A percentile compares a stretch with the other conserved stretches of the same genome.
Evolutionary conservation across 2,888 invertebrate species (phyloP).

Genomic region (Malthinus seriepunctatus): DNA sequence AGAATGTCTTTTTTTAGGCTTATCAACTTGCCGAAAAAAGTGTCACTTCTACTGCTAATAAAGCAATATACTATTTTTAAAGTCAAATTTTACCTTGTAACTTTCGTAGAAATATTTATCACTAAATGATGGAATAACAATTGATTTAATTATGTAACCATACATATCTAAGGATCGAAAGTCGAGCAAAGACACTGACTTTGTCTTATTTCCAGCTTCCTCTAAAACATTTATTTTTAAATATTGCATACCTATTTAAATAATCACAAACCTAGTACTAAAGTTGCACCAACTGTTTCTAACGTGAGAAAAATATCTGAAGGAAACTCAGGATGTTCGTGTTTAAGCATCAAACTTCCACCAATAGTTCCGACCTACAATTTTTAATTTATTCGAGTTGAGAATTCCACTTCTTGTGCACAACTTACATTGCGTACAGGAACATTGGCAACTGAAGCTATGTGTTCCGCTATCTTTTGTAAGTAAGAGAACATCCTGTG

Average conservation of each 20-base stretch:
- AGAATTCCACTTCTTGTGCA: not conserved
- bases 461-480: conserved; percentile 61
- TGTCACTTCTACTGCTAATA: no score
- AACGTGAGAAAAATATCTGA: conserved; percentile 75
- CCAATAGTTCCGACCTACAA: conserved; percentile 68
- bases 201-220: no score
- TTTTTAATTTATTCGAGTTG: not conserved
- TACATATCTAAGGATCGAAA: conserved; percentile 45
- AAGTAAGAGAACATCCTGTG: no score
- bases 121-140: conserved; percentile 56
- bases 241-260: no score
- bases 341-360: conserved; percentile 73
- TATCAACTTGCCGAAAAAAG: no score
- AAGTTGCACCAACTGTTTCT: no score
- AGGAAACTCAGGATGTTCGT: conserved; percentile 68
- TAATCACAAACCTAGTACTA: conserved; percentile 49
- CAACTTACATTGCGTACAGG: conserved; percentile 72
- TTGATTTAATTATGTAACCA: conserved; percentile 54
- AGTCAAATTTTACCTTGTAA: conserved; percentile 42
- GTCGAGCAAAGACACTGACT: not conserved
- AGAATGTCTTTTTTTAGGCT: no score
- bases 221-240: no score
- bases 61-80: no score
- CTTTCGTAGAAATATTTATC: conserved; percentile 44
- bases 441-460: conserved; percentile 71